Base-by-base conservation (phyloP, 2,888 invertebrate genomes). In the Ochropleura plecta region DNA sequence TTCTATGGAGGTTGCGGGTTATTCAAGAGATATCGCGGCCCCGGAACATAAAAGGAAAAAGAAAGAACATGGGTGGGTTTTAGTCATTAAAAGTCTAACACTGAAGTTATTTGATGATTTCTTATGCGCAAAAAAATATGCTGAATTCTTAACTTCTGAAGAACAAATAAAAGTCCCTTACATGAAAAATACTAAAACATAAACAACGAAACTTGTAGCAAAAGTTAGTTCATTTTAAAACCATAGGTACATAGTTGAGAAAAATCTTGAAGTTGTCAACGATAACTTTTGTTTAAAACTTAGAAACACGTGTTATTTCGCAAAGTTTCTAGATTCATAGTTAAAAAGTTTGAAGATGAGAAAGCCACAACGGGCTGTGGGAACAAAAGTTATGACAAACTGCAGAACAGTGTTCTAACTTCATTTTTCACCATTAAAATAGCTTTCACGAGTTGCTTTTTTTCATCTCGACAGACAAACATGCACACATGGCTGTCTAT, bases 251-350 rank as follows among this genome's bases (percentile, higher is more conserved):
- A 3, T 42, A 20, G 44, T 44, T 10, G 5, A 7, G 12, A n/a
- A 51, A 46, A 76, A 48, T 69, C 48, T 55, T 48, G 10, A 62
- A 76, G 42, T 46, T 66, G 42, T 57, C 62, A 55, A 49, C 62
- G 10, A n/a, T n/a, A 62, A 55, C n/a, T 55, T 55, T 10, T 42
- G 51, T 60, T 62, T 14, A 10, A n/a, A 70, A 70, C 30, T 76
- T 76, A 49, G 10, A 0, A 57, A 76, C 76, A 76, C 7, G 49
- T 76, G 48, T 76, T 73, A 63, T 76, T 42, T n/a, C 40, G 0
- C 14, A 20, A 20, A 76, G 18, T 64, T 76, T 70, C 18, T 16
- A 20, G 6, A 44, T 51, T 67, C 53, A 44, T 76, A 49, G 46
- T 69, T 76, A 49, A 63, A 75, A 76, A 76, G 49, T 76, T 76